Evolutionary conservation across 2,797 vertebrate species (phyloP), one percentile per base, ranked within the genome.

Genomic region (Phoxinus dragarum): DNA sequence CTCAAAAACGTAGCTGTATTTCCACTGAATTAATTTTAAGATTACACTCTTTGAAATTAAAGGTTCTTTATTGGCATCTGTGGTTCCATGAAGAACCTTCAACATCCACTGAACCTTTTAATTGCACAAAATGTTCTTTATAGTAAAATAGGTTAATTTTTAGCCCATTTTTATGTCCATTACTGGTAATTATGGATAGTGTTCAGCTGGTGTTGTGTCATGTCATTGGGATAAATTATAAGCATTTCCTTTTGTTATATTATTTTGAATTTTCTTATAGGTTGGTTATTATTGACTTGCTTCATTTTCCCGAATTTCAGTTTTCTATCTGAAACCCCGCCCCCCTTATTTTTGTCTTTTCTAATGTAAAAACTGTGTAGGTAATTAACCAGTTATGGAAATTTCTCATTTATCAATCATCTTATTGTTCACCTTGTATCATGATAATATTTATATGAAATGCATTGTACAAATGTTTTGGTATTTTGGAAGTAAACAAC

Each of bases 381-480:
- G 34, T 49, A 40, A 52, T 19, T 49, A 38, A 27, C 17, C 40
- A 47, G n/a, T 59, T 71, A 81, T 56, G 27, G 7, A 59, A 66
- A 49, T 83, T 38, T 75, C 21, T 38, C 3, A 52, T 64, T n/a
- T 47, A 38, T 66, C 42, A 52, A 68, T 67, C 38, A 19, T 77
- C 23, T 34, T 36, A 23, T 76, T 84, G 31, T 75, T 75, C 31
- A 49, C 34, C 10, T 59, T 56, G 40, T 78, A 27, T 77, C 14
- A 31, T 66, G 34, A 23, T 76, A 6, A 64, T 80, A 64, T 74
- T 80, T 72, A 74, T 69, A 75, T 76, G 12, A 72, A 75, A 61
- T 52, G 27, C 11, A 38, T 42, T 66, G 47, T 68, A 77, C 34
- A 59, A 59, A 82, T 64, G 59, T 21, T 81, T 66, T 52, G 47